Base-by-base conservation (phyloP, 2,888 invertebrate genomes). In the Siphonodentalium dalli region DNA sequence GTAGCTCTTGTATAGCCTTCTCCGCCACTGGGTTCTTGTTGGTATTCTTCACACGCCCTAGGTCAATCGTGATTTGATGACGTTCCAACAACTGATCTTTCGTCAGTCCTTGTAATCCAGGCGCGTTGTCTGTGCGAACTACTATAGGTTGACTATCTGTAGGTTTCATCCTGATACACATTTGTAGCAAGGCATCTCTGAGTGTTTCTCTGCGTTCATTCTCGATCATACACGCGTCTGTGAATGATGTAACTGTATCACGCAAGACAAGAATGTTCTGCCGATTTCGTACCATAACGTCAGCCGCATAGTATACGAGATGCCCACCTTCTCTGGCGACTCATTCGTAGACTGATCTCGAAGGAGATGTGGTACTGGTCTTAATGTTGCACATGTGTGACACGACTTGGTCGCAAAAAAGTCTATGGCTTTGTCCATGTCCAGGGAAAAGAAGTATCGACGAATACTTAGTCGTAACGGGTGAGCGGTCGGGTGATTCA, bases 21-120 rank as follows among this genome's bases (percentile, higher is more conserved):
- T 61, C 54, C 7, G 55, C 58, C 2, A 58, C 43, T 0, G 58
- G 54, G 42, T 58, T 63, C 40, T 62, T 58, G 44, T 62, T 63
- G 9, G 20, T 5, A 28, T 60, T 60, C 27, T 56, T 57, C 15
- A 33, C 23, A 1, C 48, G 31, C 5, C 49, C 52, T 15, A 55
- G 31, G 27, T 61, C 54, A n/a, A 58, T 28, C 7, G 9, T 20
- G 9, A 61, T 11, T 3, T 33, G 33, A 21, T 51, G 27, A 11
- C 40, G 21, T 9, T 27, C 11, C 7, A 61, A 41, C 5, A 40
- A 28, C 4, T 23, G n/a, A 28, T 61, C 56, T 27, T 60, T 27
- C 13, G 18, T 15, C 5, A 61, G 21, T 8, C 47, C 43, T 27
- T 3, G 2, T 21, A 60, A 61, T 2, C 55, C 54, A 18, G 57